These are phyloP conservation scores for Phaethon lepturus DNA, from an alignment of 2,113 vertebrate genomes.

Conservation along the genomic window DNA sequence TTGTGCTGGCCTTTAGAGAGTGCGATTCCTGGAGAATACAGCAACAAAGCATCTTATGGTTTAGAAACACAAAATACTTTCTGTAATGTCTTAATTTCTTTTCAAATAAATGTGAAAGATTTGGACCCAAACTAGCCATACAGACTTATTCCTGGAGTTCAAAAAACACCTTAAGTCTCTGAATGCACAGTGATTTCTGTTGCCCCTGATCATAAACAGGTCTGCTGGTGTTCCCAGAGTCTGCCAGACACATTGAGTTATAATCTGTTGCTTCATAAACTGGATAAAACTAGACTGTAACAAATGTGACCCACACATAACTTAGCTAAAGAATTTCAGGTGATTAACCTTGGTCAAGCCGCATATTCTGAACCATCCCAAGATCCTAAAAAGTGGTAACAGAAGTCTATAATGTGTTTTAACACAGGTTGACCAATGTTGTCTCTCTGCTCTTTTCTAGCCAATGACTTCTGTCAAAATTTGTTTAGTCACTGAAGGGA, in stretches of 20 bases:
- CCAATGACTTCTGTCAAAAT: neutral
- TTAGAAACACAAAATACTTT: conserved; percentile 2
- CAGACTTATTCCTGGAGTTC: neutral
- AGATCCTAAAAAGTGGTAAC: neutral
- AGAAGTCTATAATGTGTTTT: neutral
- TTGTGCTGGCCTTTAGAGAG: neutral
- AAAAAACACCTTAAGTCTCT: neutral
- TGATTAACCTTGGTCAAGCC: conserved; percentile 11
- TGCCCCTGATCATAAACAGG: neutral
- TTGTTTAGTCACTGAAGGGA: neutral
- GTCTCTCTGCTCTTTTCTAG: neutral
- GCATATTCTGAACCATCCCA: neutral
- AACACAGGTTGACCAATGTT: neutral
- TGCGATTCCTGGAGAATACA: neutral
- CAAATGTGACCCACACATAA: neutral
- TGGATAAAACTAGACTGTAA: neutral
- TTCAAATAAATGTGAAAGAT: neutral
- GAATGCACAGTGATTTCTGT: neutral
- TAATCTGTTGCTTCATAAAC: neutral
- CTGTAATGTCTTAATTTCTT: neutral
- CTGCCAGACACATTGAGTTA: neutral
- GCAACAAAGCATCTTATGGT: neutral
- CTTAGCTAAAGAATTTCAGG: neutral
- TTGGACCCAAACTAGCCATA: neutral
- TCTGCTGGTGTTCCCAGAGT: neutral